Base-by-base conservation (phyloP, 2,888 invertebrate genomes). In the Onchidella celtica region DNA sequence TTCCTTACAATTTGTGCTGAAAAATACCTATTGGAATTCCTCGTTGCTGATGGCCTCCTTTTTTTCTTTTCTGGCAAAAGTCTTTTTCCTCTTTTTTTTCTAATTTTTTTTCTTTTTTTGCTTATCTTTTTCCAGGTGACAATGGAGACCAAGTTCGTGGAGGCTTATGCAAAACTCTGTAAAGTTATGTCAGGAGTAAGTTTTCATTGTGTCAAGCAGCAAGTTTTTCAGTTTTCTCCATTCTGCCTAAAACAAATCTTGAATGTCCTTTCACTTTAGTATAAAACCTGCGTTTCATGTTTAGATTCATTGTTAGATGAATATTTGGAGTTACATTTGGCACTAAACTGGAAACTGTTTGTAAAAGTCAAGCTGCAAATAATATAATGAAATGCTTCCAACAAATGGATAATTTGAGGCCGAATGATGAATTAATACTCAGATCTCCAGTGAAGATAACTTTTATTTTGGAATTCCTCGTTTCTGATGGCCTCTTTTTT, bases 111-210 rank as follows among this genome's bases (percentile, higher is more conserved):
- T 69, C 36, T 17, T 69, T 4, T 38, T 4, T n/a, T 17, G 4
- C 38, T 34, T 55, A 24, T 66, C 73, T 66, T 84, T 83, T 92
- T 93, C 24, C 89, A 95, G 94, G 96, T 98, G 32, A 96, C 98
- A 78, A 97, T 98, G 93, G 98, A 99, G 93, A 98, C 98, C 0
- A 97, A 96, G 89, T 99, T 98, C 93, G 97, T 97, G 21, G 96
- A 96, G 76, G 97, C 97, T 0, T 99, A 98, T 94, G 98, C 98
- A 1, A 95, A 95, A 68, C 96, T 99, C 95, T 94, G 94, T 87
- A 90, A 91, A 82, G 89, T 89, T 76, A 85, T 94, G 70, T 86
- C 90, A 32, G 78, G 85, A 86, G 91, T 92, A 86, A 88, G 90
- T 87, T n/a, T n/a, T n/a, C n/a, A n/a, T n/a, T n/a, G n/a, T n/a